Evolutionary conservation across 2,888 invertebrate species (phyloP).

Genomic region (Aspidapion aeneum): DNA sequence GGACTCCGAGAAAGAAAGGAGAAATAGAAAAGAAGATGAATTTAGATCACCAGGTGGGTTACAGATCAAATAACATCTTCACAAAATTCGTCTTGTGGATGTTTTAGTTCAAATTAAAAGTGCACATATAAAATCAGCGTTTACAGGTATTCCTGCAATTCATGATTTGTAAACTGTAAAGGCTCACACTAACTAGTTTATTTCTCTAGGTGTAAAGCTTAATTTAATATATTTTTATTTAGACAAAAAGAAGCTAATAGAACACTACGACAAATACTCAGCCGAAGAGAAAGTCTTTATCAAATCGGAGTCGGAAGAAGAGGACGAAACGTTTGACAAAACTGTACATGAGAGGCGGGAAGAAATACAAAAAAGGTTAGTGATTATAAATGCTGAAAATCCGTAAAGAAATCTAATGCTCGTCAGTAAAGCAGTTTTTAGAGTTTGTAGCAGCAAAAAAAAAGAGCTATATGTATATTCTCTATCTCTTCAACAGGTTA

Average conservation of each 20-base stretch:
- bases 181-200: too few species aligned
- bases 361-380: constrained; percentile 64
- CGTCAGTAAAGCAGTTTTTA: too few species aligned
- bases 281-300: constrained; percentile 72
- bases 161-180: too few species aligned
- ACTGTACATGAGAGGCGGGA: constrained; percentile 74
- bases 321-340: constrained; percentile 62
- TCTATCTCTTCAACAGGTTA: constrained; percentile 36
- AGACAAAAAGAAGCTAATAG: constrained; percentile 22
- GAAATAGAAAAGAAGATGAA: background rate
- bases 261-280: constrained; percentile 71
- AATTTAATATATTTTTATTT: too few species aligned
- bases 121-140: too few species aligned
- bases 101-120: too few species aligned
- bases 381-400: too few species aligned
- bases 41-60: background rate
- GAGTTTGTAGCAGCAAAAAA: background rate
- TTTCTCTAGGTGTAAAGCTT: too few species aligned
- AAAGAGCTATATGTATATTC: background rate
- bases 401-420: too few species aligned
- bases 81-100: too few species aligned
- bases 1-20: constrained; percentile 17
- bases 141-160: too few species aligned
- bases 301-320: constrained; percentile 58
- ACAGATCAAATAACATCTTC: too few species aligned